Base-by-base conservation (phyloP, 1,140 invertebrate species). In the Eumeta japonica region DNA sequence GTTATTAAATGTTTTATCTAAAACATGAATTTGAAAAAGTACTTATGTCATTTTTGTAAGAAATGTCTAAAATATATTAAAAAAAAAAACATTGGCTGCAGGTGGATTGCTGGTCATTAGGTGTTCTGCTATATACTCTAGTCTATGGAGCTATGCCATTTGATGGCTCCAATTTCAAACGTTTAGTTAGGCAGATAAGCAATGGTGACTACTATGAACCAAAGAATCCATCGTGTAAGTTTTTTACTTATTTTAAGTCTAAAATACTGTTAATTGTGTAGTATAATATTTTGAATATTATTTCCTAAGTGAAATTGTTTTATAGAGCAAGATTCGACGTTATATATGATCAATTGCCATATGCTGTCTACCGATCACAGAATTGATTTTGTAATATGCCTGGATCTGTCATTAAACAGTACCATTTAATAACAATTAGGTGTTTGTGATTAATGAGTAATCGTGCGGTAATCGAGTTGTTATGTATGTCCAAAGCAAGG, bases 81-180 rank as follows among this genome's bases (percentile, higher is more conserved):
- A 35, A 24, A 20, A 37, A 35, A 31, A 29, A 19, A 24, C 42
- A 24, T 35, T 37, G 57, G 35, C 45, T 53, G 7, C 48, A 77
- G 75, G 88, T 85, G 5, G 87, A 89, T 54, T 95, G 90, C 66
- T 98, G 96, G 97, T 97, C 94, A 12, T 75, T 99, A 32, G 97
- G 97, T 37, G 97, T 99, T 24, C 79, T 99, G 12, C 76, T 99
- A 0, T 99, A 99, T 59, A 98, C 97, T 16, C 77, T 99, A 55
- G 95, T 98, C 30, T 99, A 99, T 72, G 96, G 97, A 53, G 93
- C 95, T 46, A 99, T 99, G 97, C 97, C 97, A 15, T 99, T 99
- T 70, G 96, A 98, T 77, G 96, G 96, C 34, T 94, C 92, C 38
- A 97, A 98, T 77, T 98, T 98, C 64, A 96, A 96, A 64, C 82